Evolutionary conservation across 2,888 invertebrate genomes (phyloP).

Genomic region (Bellardia bayeri): DNA sequence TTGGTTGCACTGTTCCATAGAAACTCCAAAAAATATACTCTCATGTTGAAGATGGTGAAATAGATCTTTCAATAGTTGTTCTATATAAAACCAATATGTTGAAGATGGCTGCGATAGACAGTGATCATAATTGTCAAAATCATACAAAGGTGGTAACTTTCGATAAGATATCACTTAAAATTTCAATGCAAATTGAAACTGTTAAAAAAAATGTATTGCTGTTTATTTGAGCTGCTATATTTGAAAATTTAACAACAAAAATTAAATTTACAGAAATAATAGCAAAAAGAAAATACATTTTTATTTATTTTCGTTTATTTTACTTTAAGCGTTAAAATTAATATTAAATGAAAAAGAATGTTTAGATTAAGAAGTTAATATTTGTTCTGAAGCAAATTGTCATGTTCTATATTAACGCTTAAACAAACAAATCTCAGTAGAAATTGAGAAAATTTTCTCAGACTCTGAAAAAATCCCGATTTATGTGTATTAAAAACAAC

Average conservation of each 20-base stretch:
- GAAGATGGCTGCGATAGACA: conserved; percentile 35
- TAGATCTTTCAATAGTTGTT: conserved; percentile 40
- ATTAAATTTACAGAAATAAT: conserved; percentile 18
- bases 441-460: too few relatives aligned
- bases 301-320: not conserved
- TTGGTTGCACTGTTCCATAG: conserved; percentile 49
- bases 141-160: conserved; percentile 52
- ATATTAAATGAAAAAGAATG: conserved; percentile 13
- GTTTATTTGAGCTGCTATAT: conserved; percentile 19
- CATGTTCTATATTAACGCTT: conserved; percentile 47
- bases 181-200: not conserved
- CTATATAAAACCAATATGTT: conserved; percentile 50
- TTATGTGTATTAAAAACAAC: too few relatives aligned
- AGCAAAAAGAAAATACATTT: conserved; percentile 25
- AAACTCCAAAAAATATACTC: conserved; percentile 60
- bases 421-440: too few relatives aligned
- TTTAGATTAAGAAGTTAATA: conserved; percentile 17
- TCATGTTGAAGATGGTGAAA: conserved; percentile 53
- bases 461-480: too few relatives aligned
- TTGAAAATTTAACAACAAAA: not conserved
- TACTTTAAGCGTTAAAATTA: not conserved
- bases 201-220: conserved; percentile 26
- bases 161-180: conserved; percentile 43
- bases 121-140: conserved; percentile 63
- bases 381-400: conserved; percentile 37